Evolutionary conservation across 2,888 invertebrate genomes (phyloP), one percentile per base, ranked within the genome.

Genomic region (Heteromurus nitidus): DNA sequence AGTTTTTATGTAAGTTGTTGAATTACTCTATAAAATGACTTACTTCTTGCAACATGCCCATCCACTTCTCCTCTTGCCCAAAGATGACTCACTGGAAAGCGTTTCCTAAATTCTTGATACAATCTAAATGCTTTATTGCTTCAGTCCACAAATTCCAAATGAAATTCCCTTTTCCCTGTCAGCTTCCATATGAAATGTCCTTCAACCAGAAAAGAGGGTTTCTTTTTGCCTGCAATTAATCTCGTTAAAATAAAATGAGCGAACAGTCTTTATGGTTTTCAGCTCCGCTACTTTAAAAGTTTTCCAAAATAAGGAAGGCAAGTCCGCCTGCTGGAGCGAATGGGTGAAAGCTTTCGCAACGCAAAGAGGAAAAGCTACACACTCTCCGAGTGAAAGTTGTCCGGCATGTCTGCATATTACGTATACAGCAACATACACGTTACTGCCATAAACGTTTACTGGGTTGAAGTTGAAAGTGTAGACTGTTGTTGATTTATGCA

Each of bases 401-500:
- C 36, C 13, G 13, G 5, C 7, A 36, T 36, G 26, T 26, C 24
- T 47, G 24, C 67, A 47, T 50, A 50, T 30, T 47, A 3, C 16
- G 20, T 50, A 68, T 68, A 50, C 22, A n/a, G n/a, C n/a, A n/a
- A n/a, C n/a, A n/a, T 42, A 36, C 36, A 36, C 20, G 2, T 16
- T 20, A 18, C 1, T 20, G 16, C 9, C 50, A 20, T 50, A 18
- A 50, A 50, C 18, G 9, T 20, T 50, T 50, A 50, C 58, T 58
- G 26, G 13, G 58, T 11, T n/a, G 24, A 28, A 24, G 26, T 58
- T 13, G 26, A 58, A 58, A 16, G 13, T n/a, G n/a, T n/a, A 28
- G 58, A 58, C 18, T 58, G 58, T 26, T 11, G 26, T 22, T 58
- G 58, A 58, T 28, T 58, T 58, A 28, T 58, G 58, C 58, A 58